These are phyloP conservation scores for Ceyx cyanopectus DNA, from an alignment of 2,113 vertebrate genomes.

Conservation along the genomic window DNA sequence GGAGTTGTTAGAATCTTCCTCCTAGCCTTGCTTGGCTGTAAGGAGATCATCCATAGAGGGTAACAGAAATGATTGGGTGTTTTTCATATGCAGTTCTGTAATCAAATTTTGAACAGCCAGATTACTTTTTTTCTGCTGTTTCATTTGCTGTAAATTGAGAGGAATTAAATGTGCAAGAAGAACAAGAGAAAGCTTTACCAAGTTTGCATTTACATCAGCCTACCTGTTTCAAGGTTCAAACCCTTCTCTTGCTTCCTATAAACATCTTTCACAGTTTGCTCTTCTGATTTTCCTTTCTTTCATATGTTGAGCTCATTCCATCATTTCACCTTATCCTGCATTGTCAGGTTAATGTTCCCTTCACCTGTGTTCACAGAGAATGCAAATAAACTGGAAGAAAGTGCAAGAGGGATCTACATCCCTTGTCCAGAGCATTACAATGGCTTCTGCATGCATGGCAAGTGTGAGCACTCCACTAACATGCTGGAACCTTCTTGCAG, in stretches of 20 bases:
- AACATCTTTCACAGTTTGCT: background rate
- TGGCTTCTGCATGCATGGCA: constrained; percentile 96
- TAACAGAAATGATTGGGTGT: background rate
- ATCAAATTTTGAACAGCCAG: constrained; percentile 11
- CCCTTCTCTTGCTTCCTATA: background rate
- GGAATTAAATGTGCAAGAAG: constrained; percentile 32
- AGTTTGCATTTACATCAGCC: background rate
- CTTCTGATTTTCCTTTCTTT: constrained; percentile 15
- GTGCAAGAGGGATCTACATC: constrained; percentile 88
- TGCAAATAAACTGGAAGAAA: constrained; percentile 88
- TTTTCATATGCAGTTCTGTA: constrained; percentile 40
- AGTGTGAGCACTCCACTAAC: constrained; percentile 92
- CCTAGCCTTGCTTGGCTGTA: background rate
- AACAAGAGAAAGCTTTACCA: constrained; percentile 32
- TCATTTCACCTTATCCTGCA: background rate
- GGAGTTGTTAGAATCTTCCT: background rate
- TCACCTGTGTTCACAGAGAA: constrained; percentile 82
- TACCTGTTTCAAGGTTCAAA: background rate
- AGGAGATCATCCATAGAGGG: background rate
- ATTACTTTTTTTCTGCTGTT: constrained; percentile 21
- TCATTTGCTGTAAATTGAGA: constrained; percentile 3
- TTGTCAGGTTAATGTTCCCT: constrained; percentile 34
- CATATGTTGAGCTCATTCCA: background rate
- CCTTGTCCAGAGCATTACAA: constrained; percentile 96
- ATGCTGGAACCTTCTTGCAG: constrained; percentile 95